Conservation (phyloP, 2,888 invertebrate genomes). For the Epinotia ramella region DNA sequence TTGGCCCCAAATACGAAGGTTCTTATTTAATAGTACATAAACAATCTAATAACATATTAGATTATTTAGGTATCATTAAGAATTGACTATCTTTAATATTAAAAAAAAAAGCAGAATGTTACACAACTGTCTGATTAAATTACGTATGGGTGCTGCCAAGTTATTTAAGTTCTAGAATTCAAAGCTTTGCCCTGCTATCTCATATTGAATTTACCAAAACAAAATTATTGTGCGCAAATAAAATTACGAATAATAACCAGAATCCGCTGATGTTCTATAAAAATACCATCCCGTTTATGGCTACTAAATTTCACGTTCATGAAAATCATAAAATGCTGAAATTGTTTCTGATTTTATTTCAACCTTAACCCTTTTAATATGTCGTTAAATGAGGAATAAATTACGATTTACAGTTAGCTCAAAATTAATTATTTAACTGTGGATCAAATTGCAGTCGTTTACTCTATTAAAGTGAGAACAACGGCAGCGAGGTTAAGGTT, state of each 20-base stretch:
- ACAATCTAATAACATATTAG: too few relatives aligned
- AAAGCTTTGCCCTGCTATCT: too few relatives aligned
- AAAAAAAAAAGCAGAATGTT: too few relatives aligned
- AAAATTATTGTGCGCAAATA: constrained; percentile 9
- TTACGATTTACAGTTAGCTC: constrained; percentile 6
- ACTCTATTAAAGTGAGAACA: neutral
- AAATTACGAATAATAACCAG: constrained; percentile 33
- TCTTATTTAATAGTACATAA: too few relatives aligned
- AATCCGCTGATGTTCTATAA: constrained; percentile 33
- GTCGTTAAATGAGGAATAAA: constrained; percentile 25
- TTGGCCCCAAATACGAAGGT: too few relatives aligned
- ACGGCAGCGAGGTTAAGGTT: neutral
- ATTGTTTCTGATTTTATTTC: constrained; percentile 40
- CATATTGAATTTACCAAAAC: neutral
- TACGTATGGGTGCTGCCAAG: too few relatives aligned
- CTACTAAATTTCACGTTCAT: constrained; percentile 39
- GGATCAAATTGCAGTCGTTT: neutral
- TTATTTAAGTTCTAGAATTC: too few relatives aligned
- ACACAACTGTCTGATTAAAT: too few relatives aligned
- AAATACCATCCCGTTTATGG: constrained; percentile 39
- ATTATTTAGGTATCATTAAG: too few relatives aligned
- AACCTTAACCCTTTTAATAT: constrained; percentile 26
- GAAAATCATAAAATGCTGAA: constrained; percentile 40
- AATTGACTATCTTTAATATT: too few relatives aligned
- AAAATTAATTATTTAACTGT: neutral